Base-by-base conservation (phyloP, 1,140 invertebrate species). In the Drosophila nannoptera region DNA sequence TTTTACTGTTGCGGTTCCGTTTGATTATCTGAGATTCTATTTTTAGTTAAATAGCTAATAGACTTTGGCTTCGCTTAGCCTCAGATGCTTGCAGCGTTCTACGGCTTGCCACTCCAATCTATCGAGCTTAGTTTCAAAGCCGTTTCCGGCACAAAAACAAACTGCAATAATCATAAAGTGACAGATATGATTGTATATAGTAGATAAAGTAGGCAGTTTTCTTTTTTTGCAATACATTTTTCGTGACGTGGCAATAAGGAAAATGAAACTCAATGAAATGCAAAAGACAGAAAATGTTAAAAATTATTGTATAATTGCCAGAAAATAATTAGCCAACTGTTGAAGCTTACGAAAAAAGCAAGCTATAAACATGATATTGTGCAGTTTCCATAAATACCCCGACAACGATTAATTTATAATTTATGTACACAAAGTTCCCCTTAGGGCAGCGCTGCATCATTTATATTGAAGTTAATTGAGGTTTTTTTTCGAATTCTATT, bases 41-140 rank as follows among this genome's bases (percentile, higher is more conserved):
- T 65, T 56, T 32, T 65, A 65, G 53, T 49, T 40, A 33, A 22
- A 55, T 54, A 3, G 61, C 45, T 65, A 42, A 33, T 45, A 29
- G 40, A 55, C 52, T 55, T 12, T 22, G 62, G 60, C 53, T 68
- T 31, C 7, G 35, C 11, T 7, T 40, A 14, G n/a, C 35, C 40
- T 58, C 45, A 46, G 31, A 9, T 59, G 42, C 12, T 46, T 55
- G 12, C 5, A 32, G n/a, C 9, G 55, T 31, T 22, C 32, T 22
- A 42, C 4, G 16, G n/a, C 38, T 60, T 42, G 60, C 52, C 38
- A 54, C 31, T 66, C 22, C 58, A 64, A 64, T 63, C 69, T 76
- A 32, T 69, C 59, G 70, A 81, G 73, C 12, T 14, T n/a, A 7
- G 40, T 43, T 43, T 64, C 61, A 81, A 62, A 64, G 54, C 49